Evolutionary conservation across 2,888 invertebrate genomes (phyloP).

Genomic region (Bellardia pandia): DNA sequence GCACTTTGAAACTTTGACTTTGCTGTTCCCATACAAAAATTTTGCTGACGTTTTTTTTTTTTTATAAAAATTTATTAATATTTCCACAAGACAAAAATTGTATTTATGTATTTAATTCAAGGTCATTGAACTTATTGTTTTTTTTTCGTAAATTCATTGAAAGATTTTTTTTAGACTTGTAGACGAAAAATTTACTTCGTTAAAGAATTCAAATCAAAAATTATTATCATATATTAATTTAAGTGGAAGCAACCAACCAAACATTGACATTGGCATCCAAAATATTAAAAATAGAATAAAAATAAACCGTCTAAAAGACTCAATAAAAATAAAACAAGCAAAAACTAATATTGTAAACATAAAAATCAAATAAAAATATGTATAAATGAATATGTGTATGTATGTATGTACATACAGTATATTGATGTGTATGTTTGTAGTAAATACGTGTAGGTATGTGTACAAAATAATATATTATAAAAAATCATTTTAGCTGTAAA

Average conservation of each 20-base stretch:
- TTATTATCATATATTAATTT: constrained; percentile 12
- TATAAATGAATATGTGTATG: neutral
- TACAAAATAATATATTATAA: neutral
- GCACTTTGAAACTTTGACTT: no score
- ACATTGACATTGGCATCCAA: constrained; percentile 48
- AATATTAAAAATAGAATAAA: constrained; percentile 29
- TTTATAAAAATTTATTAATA: no score
- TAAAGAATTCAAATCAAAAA: constrained; percentile 1
- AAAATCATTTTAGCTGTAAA: neutral
- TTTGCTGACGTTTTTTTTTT: no score
- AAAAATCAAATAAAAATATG: constrained; percentile 1
- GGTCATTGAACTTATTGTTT: neutral
- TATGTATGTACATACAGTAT: neutral
- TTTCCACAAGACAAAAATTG: no score
- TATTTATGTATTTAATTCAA: neutral
- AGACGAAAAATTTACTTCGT: neutral
- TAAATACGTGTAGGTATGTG: neutral
- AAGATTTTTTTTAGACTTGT: neutral
- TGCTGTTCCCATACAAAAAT: no score
- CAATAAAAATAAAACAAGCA: constrained; percentile 30
- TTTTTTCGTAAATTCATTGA: neutral
- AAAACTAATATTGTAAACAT: neutral
- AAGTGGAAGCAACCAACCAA: constrained; percentile 32
- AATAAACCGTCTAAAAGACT: neutral
- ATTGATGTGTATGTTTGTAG: no score